A percentile compares a stretch with the other conserved stretches of the same genome.
Conservation (phyloP, 2,113 vertebrate genomes). For the Melanotaenia duboulayi region DNA sequence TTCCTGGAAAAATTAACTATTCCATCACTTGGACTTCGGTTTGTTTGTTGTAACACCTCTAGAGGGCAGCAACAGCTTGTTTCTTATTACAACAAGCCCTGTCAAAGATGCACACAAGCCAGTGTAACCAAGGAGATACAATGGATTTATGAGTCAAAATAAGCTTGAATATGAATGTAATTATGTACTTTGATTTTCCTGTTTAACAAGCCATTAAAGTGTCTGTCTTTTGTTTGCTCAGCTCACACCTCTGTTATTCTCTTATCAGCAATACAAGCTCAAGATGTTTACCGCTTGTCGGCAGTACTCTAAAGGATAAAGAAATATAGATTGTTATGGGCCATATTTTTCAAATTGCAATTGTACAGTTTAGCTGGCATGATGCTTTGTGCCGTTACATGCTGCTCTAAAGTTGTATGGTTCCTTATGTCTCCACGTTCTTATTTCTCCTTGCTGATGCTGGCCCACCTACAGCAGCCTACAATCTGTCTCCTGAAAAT, state of each 20-base stretch:
- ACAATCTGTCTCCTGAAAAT: slow-evolving; percentile 17
- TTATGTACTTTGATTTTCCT: no score
- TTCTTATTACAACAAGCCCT: neutral
- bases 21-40: neutral
- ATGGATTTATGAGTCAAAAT: no score
- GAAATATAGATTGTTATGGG: neutral
- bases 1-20: no score
- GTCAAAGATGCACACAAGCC: no score
- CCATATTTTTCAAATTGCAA: neutral
- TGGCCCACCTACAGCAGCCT: neutral
- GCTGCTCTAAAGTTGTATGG: neutral
- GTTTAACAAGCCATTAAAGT: no score
- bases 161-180: no score
- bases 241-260: no score
- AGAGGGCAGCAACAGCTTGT: slow-evolving; percentile 67
- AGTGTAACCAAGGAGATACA: no score
- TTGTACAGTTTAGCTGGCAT: neutral
- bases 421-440: slow-evolving; percentile 3
- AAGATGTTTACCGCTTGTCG: no score
- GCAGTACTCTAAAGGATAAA: no score
- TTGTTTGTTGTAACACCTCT: slow-evolving; percentile 36
- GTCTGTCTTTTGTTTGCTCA: no score
- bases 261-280: no score
- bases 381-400: neutral
- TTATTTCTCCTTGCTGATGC: neutral